Conservation (phyloP, 1,140 invertebrate species). For the Eueides isabella region DNA sequence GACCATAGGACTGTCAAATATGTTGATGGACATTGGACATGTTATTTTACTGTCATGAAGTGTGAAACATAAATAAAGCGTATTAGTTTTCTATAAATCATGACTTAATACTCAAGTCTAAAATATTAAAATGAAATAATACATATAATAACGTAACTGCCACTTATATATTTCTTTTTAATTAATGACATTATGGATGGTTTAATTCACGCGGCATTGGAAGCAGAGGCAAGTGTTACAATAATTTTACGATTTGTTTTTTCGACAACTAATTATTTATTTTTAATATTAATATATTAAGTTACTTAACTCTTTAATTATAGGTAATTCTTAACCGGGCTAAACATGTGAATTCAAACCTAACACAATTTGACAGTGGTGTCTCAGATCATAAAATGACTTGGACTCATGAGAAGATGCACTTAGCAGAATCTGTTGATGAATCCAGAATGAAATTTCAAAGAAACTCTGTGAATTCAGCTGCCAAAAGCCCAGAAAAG, state of each 20-base stretch:
- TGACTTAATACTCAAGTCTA: constrained; percentile 80
- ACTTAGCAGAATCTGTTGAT: constrained; percentile 74
- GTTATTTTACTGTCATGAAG: constrained; percentile 82
- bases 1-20: constrained; percentile 65
- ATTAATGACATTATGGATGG: constrained; percentile 82
- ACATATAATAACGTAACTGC: constrained; percentile 69
- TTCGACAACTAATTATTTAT: constrained; percentile 31
- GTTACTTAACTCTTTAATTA: constrained; percentile 44
- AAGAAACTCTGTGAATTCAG: constrained; percentile 66
- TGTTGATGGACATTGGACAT: constrained; percentile 80
- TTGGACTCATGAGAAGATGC: constrained; percentile 80
- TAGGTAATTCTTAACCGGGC: constrained; percentile 77
- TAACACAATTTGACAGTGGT: constrained; percentile 75
- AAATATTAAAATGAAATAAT: constrained; percentile 77
- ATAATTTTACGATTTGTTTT: constrained; percentile 53
- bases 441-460: constrained; percentile 77
- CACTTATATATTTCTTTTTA: constrained; percentile 76
- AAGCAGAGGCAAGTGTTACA: constrained; percentile 78
- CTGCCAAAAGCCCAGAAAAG: constrained; percentile 70
- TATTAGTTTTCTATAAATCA: constrained; percentile 79
- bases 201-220: constrained; percentile 82
- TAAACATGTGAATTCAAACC: constrained; percentile 76
- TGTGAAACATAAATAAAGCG: constrained; percentile 82
- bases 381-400: constrained; percentile 79
- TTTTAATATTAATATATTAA: constrained; percentile 5